Evolutionary conservation across 1,140 invertebrate genomes (phyloP), one percentile per base, ranked within the genome.

Genomic region (Maconellicoccus hirsutus): DNA sequence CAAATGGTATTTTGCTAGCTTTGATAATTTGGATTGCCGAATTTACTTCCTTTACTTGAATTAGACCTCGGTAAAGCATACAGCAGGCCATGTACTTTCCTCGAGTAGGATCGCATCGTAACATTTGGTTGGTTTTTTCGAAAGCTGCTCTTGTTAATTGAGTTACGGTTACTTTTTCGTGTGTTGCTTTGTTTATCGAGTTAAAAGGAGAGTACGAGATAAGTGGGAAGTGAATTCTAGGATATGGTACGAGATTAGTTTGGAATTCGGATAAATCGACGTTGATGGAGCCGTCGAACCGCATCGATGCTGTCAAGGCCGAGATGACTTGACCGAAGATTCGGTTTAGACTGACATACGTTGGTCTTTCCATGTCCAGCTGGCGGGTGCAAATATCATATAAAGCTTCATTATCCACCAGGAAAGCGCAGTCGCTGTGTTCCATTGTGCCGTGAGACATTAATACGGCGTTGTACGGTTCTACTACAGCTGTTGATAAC

Each of bases 21-120:
- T n/a, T n/a, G n/a, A n/a, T n/a, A n/a, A n/a, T n/a, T n/a, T 83
- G 83, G 73, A 87, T 87, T 26, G 91, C 89, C 7, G 89, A 87
- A 75, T 86, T 86, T 23, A 86, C 84, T 73, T 86, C 86, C 76
- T 87, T 87, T 0, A 86, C 79, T 1, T 79, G 82, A 16, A 84
- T 83, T 75, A 84, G 83, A 8, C 83, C 83, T 22, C 83, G 75
- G 74, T 83, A 83, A 19, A 83, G 75, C 71, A 83, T 74, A 75
- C 86, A 87, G 73, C 84, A 86, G 4, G 85, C 84, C 84, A 87
- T 87, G 70, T 82, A 82, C 33, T 81, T 80, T 14, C 79, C 78
- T 2, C 74, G 74, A 8, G 75, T 74, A 0, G 77, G 75, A 38
- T 79, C 76, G 69, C 78, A 77, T 16, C 70, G 70, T 22, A 72